Conservation (phyloP, 2,888 invertebrate species). For the Mactromeris polynyma region DNA sequence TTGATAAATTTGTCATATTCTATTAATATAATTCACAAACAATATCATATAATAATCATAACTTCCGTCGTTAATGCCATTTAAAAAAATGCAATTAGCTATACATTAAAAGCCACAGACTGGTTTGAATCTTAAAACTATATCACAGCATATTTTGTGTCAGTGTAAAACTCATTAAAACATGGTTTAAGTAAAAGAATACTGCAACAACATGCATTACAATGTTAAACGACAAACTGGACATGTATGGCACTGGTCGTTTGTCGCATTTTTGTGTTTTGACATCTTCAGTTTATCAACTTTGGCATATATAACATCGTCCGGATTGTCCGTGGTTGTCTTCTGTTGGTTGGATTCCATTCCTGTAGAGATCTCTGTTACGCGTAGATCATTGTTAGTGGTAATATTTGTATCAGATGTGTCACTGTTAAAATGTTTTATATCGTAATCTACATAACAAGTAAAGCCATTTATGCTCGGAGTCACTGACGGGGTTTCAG, state of each 20-base stretch:
- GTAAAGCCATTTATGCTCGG: background rate
- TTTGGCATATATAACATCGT: conserved; percentile 26
- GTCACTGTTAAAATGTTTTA: no score
- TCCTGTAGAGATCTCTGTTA: background rate
- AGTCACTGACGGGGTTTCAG: background rate
- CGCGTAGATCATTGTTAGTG: background rate
- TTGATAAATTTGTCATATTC: no score
- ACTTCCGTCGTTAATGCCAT: no score
- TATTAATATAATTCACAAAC: no score
- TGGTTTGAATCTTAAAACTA: background rate
- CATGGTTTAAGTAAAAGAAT: no score
- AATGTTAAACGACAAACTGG: conserved; percentile 3
- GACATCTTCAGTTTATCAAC: conserved; percentile 28
- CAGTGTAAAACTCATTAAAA: background rate
- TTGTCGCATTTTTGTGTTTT: background rate
- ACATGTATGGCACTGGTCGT: background rate
- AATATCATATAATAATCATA: no score
- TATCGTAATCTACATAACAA: conserved; percentile 17
- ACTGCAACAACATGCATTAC: background rate
- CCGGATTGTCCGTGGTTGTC: background rate
- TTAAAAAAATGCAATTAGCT: no score
- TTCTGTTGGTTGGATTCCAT: background rate
- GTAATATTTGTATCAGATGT: background rate
- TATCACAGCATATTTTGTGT: background rate
- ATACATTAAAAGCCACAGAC: no score